Evolutionary conservation across 2,113 vertebrate genomes (phyloP).

Genomic region (Grammomys dolichurus): DNA sequence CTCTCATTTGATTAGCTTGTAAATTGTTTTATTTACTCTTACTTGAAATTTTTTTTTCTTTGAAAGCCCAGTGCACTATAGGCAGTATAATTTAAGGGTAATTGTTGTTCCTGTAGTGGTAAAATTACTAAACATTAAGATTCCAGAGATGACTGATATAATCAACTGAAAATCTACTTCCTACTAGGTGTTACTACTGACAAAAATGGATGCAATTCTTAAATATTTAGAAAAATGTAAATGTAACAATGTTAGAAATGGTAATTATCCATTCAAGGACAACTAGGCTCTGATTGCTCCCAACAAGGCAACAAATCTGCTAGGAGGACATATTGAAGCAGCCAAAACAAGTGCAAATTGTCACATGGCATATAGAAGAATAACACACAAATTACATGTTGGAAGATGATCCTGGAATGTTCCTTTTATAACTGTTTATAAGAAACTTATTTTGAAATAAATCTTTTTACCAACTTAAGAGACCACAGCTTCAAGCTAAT

Average conservation of each 20-base stretch:
- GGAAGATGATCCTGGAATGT: neutral
- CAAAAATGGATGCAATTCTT: neutral
- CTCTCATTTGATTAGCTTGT: slow-evolving; percentile 35
- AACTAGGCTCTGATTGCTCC: neutral
- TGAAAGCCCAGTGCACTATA: neutral
- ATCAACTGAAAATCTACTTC: slow-evolving; percentile 60
- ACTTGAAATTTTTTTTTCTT: slow-evolving; percentile 28
- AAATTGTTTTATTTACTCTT: slow-evolving; percentile 45
- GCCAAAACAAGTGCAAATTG: slow-evolving; percentile 17
- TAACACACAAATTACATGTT: neutral
- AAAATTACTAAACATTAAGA: slow-evolving; percentile 58
- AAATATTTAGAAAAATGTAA: slow-evolving; percentile 63
- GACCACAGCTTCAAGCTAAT: neutral
- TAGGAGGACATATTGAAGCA: neutral
- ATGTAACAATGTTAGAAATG: slow-evolving; percentile 19
- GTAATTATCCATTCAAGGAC: slow-evolving; percentile 18
- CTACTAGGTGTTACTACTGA: slow-evolving; percentile 45
- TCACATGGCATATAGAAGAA: fast-evolving
- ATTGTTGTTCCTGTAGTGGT: slow-evolving; percentile 22
- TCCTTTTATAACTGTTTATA: neutral
- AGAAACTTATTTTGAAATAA: slow-evolving; percentile 21
- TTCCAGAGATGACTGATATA: slow-evolving; percentile 21
- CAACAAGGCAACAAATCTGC: neutral
- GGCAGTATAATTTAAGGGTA: slow-evolving; percentile 17
- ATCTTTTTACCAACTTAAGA: neutral